Evolutionary conservation across 1,140 invertebrate species (phyloP), one percentile per base, ranked within the genome.

Genomic region (Temnothorax curvispinosus): DNA sequence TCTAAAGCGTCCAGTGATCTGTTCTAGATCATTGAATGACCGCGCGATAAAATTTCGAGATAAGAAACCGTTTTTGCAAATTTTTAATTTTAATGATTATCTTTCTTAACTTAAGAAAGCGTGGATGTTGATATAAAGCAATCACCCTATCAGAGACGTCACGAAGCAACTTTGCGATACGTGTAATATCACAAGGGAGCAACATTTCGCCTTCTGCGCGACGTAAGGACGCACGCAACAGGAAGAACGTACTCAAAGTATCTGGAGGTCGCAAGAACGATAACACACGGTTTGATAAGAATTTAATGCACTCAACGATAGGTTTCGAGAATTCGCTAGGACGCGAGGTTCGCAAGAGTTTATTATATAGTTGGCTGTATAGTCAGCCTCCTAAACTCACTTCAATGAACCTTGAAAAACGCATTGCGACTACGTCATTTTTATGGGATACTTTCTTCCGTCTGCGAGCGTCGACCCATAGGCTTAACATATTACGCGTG

Each of bases 91-190:
- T 27, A 32, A 76, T 3, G 8, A 15, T 7, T 15, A 13, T 7
- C 21, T 60, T 15, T 52, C 58, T 64, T 21, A n/a, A 5, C n/a
- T 52, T 52, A 38, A 56, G 2, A 60, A 85, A 65, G 41, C 71
- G 21, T 72, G 84, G 50, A 67, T 44, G 85, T 87, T 89, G 82
- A 76, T 91, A 90, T 58, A 85, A 52, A 84, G 90, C 87, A 72
- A 84, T 62, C 62, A 67, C 88, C 88, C 65, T 81, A 77, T 87
- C 84, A 92, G 71, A 92, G 87, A 93, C 91, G 85, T 87, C 85
- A 90, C 90, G 87, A 92, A 92, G 89, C 90, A 75, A 71, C 85
- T 77, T 47, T 64, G 80, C 75, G 35, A 86, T 84, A 87, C 62
- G 62, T 72, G 9, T 60, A 76, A 69, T 65, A 58, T 86, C 75